Base-by-base conservation (phyloP, 1,140 invertebrate species). In the Matsumurasca onukii region DNA sequence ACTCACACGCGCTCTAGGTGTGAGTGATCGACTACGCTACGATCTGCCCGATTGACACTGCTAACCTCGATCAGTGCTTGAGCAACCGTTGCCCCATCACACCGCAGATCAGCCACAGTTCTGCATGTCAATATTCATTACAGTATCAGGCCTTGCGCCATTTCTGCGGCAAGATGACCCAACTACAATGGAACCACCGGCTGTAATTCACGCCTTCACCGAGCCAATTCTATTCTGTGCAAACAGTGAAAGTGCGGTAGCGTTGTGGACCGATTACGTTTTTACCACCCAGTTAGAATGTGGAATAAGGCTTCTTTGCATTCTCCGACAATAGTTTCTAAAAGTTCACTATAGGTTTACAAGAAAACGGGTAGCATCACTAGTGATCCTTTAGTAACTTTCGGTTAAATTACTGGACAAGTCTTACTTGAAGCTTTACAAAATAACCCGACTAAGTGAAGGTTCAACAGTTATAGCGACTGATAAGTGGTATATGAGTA, bases 101-200 rank as follows among this genome's bases (percentile, higher is more conserved):
- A 22, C 3, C 20, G 20, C 49, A 15, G 49, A 22, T 59, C 30
- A 25, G 55, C 25, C 30, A 27, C 55, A 29, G 25, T 59, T 59
- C 55, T 59, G 25, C 55, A 59, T 27, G 55, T 59, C 55, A 25
- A 59, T 59, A 59, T 59, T 59, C 55, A 59, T 59, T 59, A 27
- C 25, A 5, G 55, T 27, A 22, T 24, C 55, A n/a, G 55, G 24
- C 25, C 25, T 59, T 59, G 25, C 24, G 24, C 24, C 3, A 59
- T 12, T n/a, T n/a, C n/a, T 5, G 3, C 12, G 22, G 24, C 24
- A 3, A 27, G 55, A 25, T 29, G 55, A 59, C 55, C 55, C 55
- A 29, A 5, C 15, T 24, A 59, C 55, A 59, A 59, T 59, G 55
- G 55, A 59, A 27, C 55, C 25, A 27, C 55, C 25, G 24, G 22